Evolutionary conservation across 1,140 invertebrate genomes (phyloP), one percentile per base, ranked within the genome.

Genomic region (Tribolium castaneum): DNA sequence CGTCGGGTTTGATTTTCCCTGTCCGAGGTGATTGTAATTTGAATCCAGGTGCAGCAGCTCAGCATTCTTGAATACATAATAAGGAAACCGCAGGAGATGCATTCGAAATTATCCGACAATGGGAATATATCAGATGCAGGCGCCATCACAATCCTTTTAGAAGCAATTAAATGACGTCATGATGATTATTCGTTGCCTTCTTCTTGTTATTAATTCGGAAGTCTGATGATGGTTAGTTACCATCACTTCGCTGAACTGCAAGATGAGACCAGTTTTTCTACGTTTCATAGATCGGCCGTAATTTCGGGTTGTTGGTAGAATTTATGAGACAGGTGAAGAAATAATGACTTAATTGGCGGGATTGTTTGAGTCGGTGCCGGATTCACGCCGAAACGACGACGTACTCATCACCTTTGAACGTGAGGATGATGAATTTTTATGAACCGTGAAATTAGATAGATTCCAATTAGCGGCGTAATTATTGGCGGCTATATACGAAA

Each of bases 311-410:
- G 34, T 54, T 73, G 30, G 25, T 73, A 73, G 71, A 73, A 73
- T 73, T 73, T 73, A 73, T 54, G 71, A 73, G 71, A 73, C 71
- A 73, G 71, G 71, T 73, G 71, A 73, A 54, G 71, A 54, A 51
- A 54, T 73, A 73, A 73, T 73, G 52, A 73, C 71, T 73, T 73
- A 73, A 73, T 73, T 73, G 71, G 71, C 13, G 71, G 71, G 30
- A 35, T 66, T 66, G 59, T 66, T 66, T 66, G 59, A 35, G 25
- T 66, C 59, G 19, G 25, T 66, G 59, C 59, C 59, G 59, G 59
- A 66, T 66, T 66, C 30, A 66, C 30, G 59, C 59, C 59, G 34
- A 66, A 66, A 9, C 25, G 59, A 34, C 59, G 59, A 66, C 59
- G 59, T 22, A 35, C 59, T 66, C 59, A 66, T 66, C 59, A 66